phyloP scores from a whole-genome alignment of 2,888 invertebrate genomes.

The Formica aserva region DNA sequence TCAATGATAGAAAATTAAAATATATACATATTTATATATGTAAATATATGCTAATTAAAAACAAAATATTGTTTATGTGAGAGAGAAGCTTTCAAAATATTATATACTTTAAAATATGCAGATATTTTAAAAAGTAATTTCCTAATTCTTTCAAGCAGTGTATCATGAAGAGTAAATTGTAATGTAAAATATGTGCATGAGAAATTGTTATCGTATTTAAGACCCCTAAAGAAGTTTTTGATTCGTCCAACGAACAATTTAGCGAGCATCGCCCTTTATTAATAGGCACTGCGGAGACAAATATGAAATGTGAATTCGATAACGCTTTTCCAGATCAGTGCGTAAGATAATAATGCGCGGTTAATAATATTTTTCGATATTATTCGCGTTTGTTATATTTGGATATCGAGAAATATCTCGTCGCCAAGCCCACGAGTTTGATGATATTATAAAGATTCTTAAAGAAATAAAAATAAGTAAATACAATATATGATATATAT shows the following conservation, averaged over 20 bases:
- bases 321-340: not conserved
- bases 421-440: not conserved
- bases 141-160: not conserved
- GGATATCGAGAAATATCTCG: conserved; percentile 6
- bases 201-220: not conserved
- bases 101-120: not conserved
- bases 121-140: not conserved
- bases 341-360: not conserved
- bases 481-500: no score
- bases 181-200: not conserved
- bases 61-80: not conserved
- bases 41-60: not conserved
- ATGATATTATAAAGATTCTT: conserved; percentile 15
- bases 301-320: not conserved
- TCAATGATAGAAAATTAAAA: not conserved
- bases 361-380: not conserved
- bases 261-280: not conserved
- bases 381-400: not conserved
- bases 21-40: not conserved
- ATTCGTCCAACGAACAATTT: conserved; percentile 12
- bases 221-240: conserved; percentile 5
- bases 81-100: not conserved
- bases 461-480: not conserved
- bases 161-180: not conserved
- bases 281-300: conserved; percentile 44